Percentiles rank a stretch among this genome's conserved stretches.
These are phyloP conservation scores for Mythimna impura DNA, from an alignment of 2,888 invertebrate species.

Conservation along the genomic window DNA sequence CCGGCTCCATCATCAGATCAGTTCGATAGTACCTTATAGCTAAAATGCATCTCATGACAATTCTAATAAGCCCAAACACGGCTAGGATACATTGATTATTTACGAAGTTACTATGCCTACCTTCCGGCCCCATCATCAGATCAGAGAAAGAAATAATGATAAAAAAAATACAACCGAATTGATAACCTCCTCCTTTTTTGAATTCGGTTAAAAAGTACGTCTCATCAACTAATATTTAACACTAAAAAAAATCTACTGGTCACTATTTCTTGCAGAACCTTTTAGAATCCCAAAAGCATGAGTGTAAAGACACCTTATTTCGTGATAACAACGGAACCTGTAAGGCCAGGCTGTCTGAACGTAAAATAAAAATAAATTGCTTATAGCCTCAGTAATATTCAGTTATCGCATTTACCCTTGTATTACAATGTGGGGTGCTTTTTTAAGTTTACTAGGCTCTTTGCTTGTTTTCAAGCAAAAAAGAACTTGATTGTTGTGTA, in stretches of 20 bases:
- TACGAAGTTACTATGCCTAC: no score
- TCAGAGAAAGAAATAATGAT: no score
- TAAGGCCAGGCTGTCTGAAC: conserved; percentile 16
- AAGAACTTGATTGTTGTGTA: neutral
- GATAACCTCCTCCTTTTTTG: no score
- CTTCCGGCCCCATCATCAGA: no score
- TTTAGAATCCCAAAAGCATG: conserved; percentile 23
- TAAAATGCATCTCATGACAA: no score
- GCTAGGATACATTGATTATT: no score
- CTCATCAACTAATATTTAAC: neutral
- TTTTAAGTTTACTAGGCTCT: conserved; percentile 26
- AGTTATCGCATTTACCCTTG: conserved; percentile 41
- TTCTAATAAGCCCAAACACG: no score
- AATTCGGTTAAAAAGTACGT: no score
- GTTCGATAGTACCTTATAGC: no score
- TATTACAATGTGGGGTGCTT: conserved; percentile 37
- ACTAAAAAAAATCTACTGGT: neutral
- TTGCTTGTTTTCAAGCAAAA: conserved; percentile 20
- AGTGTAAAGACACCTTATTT: conserved; percentile 40
- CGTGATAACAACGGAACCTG: conserved; percentile 37
- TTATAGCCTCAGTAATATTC: conserved; percentile 54
- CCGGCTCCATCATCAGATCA: no score
- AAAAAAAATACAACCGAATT: no score
- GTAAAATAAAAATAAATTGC: conserved; percentile 63
- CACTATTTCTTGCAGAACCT: neutral